Evolutionary conservation across 2,113 vertebrate species (phyloP).

Genomic region (Anoura caudifer): DNA sequence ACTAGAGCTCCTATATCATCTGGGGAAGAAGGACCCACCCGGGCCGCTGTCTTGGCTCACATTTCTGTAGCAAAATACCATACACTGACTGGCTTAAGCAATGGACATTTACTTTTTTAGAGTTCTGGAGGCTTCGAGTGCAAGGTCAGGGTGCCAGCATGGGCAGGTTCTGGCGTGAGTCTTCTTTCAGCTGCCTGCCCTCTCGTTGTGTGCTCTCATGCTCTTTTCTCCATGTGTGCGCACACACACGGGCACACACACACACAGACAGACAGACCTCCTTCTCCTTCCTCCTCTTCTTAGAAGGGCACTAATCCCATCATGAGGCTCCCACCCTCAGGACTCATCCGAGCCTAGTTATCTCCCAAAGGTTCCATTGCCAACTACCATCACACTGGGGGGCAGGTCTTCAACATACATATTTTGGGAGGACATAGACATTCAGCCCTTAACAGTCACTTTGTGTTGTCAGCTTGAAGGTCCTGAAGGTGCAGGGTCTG

Average conservation of each 20-base stretch:
- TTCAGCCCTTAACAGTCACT: neutral
- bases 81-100: neutral
- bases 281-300: neutral
- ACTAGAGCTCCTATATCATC: neutral
- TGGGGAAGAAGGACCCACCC: neutral
- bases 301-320: neutral
- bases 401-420: neutral
- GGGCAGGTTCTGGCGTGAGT: neutral
- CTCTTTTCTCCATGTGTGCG: neutral
- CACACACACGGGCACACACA: too few relatives aligned
- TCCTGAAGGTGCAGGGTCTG: neutral
- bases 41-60: neutral
- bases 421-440: neutral
- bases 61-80: neutral
- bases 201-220: neutral
- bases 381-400: neutral
- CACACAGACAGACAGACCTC: too few relatives aligned
- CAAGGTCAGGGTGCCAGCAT: neutral
- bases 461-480: neutral
- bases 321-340: neutral
- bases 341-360: neutral
- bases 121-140: neutral
- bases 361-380: neutral
- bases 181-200: neutral
- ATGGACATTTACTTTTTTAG: neutral